Percentiles rank a stretch among this genome's conserved stretches.
phyloP scores from a whole-genome alignment of 2,888 invertebrate species.

The Diarsia brunnea region DNA sequence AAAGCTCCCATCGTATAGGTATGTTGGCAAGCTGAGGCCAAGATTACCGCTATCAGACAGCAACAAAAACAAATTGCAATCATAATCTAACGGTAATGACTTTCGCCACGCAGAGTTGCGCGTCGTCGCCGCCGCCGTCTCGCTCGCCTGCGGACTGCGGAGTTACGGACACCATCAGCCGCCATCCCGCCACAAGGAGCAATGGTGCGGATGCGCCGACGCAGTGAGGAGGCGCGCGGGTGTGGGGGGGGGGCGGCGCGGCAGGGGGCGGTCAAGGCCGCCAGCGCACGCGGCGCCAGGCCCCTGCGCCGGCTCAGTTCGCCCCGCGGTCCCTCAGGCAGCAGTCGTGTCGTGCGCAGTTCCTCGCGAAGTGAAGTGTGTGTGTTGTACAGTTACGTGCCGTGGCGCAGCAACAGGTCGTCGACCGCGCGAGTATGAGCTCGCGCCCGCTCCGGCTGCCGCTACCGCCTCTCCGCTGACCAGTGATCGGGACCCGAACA shows the following conservation, averaged over 20 bases:
- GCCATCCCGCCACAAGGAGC: conserved; percentile 24
- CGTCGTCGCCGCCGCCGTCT: not conserved
- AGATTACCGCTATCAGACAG: conserved; percentile 57
- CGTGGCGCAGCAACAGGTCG: conserved; percentile 77
- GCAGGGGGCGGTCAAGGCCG: conserved; percentile 84
- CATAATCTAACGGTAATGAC: conserved; percentile 61
- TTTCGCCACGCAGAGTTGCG: conserved; percentile 36
- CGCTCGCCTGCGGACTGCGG: not conserved
- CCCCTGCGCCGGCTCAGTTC: conserved; percentile 62
- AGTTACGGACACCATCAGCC: conserved; percentile 4
- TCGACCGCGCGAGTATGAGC: conserved; percentile 87
- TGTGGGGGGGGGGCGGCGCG: conserved; percentile 32
- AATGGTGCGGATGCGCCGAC: conserved; percentile 56
- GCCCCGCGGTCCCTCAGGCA: conserved; percentile 68
- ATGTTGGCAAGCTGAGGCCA: not conserved
- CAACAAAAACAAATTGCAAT: conserved; percentile 49
- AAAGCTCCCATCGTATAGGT: conserved; percentile 3
- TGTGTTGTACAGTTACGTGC: conserved; percentile 79
- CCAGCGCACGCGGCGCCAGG: conserved; percentile 78
- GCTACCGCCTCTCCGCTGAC: conserved; percentile 67
- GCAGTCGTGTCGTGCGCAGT: conserved; percentile 54
- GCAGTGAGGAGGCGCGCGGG: conserved; percentile 46
- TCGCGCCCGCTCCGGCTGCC: conserved; percentile 76
- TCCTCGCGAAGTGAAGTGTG: conserved; percentile 72
- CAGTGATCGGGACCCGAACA: conserved; percentile 64